Conservation (phyloP, 2,113 vertebrate genomes). For the Melanocharis versteri region DNA sequence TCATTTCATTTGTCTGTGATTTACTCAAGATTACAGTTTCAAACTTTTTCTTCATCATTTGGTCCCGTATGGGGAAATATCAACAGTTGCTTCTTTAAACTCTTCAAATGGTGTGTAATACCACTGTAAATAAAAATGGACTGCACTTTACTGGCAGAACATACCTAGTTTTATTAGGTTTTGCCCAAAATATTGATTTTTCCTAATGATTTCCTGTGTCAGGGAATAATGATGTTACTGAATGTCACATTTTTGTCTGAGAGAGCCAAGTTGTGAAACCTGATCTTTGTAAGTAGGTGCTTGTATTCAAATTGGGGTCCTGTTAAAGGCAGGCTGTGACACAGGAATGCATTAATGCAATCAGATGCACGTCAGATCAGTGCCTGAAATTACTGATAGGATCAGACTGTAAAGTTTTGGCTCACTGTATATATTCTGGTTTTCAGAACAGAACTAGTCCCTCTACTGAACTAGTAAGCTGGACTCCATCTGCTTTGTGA, state of each 20-base stretch:
- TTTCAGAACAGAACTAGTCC: neutral
- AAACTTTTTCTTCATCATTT: neutral
- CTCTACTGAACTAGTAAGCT: neutral
- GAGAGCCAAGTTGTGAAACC: neutral
- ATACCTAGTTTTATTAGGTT: neutral
- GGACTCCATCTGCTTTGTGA: neutral
- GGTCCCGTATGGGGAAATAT: neutral
- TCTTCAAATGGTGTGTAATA: neutral
- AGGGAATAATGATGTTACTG: neutral
- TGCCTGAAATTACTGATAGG: neutral
- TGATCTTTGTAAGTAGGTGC: neutral
- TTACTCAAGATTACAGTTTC: neutral
- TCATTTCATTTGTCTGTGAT: conserved; percentile 8
- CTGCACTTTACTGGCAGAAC: neutral
- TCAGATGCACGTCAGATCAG: neutral
- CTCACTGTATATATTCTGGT: neutral
- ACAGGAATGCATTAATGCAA: neutral
- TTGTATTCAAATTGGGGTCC: neutral
- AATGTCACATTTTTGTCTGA: neutral
- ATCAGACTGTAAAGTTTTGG: neutral
- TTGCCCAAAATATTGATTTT: neutral
- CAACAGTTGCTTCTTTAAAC: neutral
- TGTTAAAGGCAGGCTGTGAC: neutral
- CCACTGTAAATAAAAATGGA: neutral
- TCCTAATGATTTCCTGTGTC: neutral